phyloP scores from a whole-genome alignment of 2,113 vertebrate genomes.

The Podiceps cristatus region DNA sequence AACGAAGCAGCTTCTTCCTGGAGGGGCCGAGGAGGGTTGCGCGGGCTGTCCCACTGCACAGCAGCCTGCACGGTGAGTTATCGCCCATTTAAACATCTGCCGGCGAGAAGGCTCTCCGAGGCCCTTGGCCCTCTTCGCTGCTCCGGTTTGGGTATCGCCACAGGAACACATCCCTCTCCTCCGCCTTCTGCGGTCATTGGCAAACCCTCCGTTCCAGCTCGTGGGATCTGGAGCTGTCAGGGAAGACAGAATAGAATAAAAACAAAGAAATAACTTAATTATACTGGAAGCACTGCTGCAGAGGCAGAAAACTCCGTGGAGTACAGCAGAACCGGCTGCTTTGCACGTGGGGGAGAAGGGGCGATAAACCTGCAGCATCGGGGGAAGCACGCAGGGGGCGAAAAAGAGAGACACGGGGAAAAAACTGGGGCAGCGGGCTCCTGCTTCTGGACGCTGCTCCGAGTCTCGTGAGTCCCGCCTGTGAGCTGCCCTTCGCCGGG shows the following conservation, averaged over 20 bases:
- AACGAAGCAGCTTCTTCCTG: not conserved
- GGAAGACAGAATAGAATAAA: not conserved
- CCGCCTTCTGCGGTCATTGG: not conserved
- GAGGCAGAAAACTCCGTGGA: not conserved
- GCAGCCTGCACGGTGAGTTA: not conserved
- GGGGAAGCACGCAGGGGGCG: not conserved
- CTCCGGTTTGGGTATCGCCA: not conserved
- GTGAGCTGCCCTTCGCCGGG: not conserved
- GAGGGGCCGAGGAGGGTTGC: accelerated
- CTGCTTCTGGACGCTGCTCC: not conserved
- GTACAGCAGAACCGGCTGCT: not conserved
- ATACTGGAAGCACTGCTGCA: not conserved
- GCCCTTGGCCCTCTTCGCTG: not conserved
- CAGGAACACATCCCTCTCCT: not conserved
- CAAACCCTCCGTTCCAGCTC: not conserved
- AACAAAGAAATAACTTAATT: not conserved
- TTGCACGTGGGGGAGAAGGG: accelerated
- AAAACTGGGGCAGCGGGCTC: not conserved
- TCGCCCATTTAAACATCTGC: accelerated
- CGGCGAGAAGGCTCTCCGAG: accelerated
- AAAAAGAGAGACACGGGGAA: not conserved
- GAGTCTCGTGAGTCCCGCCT: accelerated
- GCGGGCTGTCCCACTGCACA: accelerated
- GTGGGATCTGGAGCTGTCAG: not conserved
- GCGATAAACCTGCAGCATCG: accelerated